Base-by-base conservation (phyloP, 2,797 vertebrate species). In the Apogon talboti region DNA sequence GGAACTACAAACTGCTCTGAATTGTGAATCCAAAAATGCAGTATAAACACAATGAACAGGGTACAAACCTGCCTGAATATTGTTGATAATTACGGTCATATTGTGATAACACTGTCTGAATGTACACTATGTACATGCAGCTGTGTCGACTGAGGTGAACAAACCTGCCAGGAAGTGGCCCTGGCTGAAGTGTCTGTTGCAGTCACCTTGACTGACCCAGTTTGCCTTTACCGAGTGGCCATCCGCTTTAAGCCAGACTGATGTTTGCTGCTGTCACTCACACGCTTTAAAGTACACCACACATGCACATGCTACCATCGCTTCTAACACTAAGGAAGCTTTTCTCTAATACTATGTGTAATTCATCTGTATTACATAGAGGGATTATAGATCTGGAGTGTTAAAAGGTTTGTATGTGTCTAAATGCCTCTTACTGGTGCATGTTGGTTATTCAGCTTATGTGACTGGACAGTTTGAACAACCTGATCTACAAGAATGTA, bases 181-280 rank as follows among this genome's bases (percentile, higher is more conserved):
- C 44, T 56, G 47, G 7, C 47, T 79, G 18, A 80, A 76, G 69
- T 56, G 76, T 74, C 74, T 74, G 65, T 70, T 69, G 71, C 62
- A 79, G 76, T 86, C 79, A 88, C 83, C 85, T 82, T 89, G 83
- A 68, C 49, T 79, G 80, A 87, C 85, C 83, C 73, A 78, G 41
- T 79, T 78, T 62, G 78, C 52, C 40, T 76, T 19, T 44, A 66
- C 42, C 0, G 41, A 76, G 64, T 57, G 71, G 57, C 47, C 63
- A 16, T 11, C 77, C 24, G 18, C 54, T 66, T 50, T 51, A 19
- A 74, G 61, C 46, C 75, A 37, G 57, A 61, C 58, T 66, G 65
- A 68, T 76, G 58, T 82, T 85, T 84, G 64, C 66, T 76, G 76
- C 74, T 55, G 85, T 87, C 82, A 72, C 15, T 87, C 78, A 81